Conservation (phyloP, 2,797 vertebrate genomes). For the Mormyrus hasselquistii region DNA sequence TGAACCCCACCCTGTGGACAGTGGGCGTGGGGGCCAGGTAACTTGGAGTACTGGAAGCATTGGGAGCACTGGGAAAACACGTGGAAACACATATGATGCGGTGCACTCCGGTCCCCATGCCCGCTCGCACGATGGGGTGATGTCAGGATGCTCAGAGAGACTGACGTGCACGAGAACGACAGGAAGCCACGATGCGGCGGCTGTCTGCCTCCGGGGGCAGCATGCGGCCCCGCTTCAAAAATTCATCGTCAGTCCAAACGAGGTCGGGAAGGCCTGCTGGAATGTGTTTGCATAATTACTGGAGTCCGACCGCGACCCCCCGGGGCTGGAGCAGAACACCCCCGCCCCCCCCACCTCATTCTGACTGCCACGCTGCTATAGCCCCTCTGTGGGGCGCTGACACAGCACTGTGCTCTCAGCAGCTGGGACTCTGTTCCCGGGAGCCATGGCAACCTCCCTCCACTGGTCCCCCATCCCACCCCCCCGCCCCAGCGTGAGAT, state of each 20-base stretch:
- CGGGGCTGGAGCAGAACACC: neutral
- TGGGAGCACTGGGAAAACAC: neutral
- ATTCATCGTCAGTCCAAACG: slow-evolving; percentile 15
- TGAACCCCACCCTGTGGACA: neutral
- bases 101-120: neutral
- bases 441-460: neutral
- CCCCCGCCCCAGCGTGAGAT: neutral
- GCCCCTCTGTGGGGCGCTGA: slow-evolving; percentile 12
- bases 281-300: slow-evolving; percentile 23
- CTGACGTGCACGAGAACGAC: neutral
- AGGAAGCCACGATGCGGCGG: neutral
- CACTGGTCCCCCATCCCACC: neutral
- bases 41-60: neutral
- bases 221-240: neutral
- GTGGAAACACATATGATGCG: neutral
- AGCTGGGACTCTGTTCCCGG: neutral
- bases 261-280: neutral
- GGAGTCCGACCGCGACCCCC: slow-evolving; percentile 3
- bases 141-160: neutral
- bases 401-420: slow-evolving; percentile 11
- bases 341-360: neutral
- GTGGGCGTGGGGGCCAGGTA: neutral
- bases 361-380: neutral
- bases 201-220: neutral
- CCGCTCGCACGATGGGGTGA: neutral